phyloP scores from a whole-genome alignment of 2,113 vertebrate genomes.

The Saccopteryx leptura region DNA sequence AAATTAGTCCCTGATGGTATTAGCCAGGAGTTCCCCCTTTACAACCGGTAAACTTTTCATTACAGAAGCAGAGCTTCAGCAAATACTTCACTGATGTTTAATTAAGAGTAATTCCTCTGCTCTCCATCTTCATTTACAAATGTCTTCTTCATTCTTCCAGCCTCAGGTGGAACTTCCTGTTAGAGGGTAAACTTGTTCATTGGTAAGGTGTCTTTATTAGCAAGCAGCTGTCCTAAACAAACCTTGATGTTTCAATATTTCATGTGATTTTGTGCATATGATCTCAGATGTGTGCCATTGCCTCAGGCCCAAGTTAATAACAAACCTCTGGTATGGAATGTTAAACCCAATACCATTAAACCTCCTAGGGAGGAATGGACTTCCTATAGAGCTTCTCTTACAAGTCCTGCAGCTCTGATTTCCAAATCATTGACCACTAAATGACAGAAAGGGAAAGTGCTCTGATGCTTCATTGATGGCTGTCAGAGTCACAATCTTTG shows the following conservation, averaged over 20 bases:
- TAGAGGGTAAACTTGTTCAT: not conserved
- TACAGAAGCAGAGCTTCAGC: not conserved
- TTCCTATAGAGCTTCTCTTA: not conserved
- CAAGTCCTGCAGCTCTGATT: not conserved
- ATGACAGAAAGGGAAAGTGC: not conserved
- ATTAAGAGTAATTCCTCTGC: not conserved
- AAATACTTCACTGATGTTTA: not conserved
- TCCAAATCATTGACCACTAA: not conserved
- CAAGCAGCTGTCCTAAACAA: slow-evolving; percentile 50
- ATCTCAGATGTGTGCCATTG: slow-evolving; percentile 28
- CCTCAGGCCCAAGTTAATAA: not conserved
- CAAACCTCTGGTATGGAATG: slow-evolving; percentile 29
- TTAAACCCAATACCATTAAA: not conserved
- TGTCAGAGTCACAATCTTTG: not conserved
- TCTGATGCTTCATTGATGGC: not conserved
- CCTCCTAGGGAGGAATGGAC: not conserved
- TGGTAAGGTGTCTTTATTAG: slow-evolving; percentile 51
- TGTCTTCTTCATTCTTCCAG: not conserved
- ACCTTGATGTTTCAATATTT: slow-evolving; percentile 57
- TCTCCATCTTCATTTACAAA: not conserved
- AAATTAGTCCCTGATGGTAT: not conserved
- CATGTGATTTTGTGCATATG: not conserved
- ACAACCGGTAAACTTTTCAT: not conserved
- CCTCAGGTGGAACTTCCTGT: not conserved
- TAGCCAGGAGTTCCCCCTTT: not conserved